Conservation (phyloP, 2,113 vertebrate genomes). For the Noturus placidus region DNA sequence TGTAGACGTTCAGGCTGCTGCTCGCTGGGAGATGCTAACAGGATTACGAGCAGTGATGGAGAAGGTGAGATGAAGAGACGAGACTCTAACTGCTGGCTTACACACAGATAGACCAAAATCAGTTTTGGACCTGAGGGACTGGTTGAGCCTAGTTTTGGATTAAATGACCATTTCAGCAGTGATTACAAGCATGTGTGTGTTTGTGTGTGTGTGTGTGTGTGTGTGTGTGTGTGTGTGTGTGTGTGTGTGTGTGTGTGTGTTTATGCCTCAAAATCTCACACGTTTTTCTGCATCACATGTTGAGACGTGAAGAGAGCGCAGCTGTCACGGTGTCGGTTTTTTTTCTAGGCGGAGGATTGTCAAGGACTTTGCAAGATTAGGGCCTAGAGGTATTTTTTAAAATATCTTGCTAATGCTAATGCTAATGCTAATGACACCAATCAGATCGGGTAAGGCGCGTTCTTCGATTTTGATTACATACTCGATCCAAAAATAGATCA, state of each 20-base stretch:
- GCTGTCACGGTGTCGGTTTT: not conserved
- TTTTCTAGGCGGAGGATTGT: not conserved
- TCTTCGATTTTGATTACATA: not conserved
- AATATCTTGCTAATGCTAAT: not conserved
- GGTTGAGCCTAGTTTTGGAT: not conserved
- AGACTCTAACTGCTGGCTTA: not conserved
- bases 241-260: not conserved
- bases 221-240: not conserved
- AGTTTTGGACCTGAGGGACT: slow-evolving; percentile 20
- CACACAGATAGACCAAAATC: not conserved
- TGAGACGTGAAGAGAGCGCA: not conserved
- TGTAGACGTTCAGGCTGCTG: slow-evolving; percentile 11
- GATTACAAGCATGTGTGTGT: not conserved
- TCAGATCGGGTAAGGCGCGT: not conserved
- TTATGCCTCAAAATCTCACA: not conserved
- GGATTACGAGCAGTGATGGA: not conserved
- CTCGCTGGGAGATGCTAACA: slow-evolving; percentile 29
- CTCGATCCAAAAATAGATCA: not conserved
- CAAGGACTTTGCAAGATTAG: not conserved
- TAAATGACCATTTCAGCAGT: slow-evolving; percentile 1
- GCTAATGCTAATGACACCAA: not conserved
- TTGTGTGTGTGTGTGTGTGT: not conserved
- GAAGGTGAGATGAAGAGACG: slow-evolving; percentile 29
- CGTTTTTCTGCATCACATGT: not conserved
- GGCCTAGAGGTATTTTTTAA: not conserved